phyloP scores from a whole-genome alignment of 2,113 vertebrate genomes.

The Arvicanthis niloticus region DNA sequence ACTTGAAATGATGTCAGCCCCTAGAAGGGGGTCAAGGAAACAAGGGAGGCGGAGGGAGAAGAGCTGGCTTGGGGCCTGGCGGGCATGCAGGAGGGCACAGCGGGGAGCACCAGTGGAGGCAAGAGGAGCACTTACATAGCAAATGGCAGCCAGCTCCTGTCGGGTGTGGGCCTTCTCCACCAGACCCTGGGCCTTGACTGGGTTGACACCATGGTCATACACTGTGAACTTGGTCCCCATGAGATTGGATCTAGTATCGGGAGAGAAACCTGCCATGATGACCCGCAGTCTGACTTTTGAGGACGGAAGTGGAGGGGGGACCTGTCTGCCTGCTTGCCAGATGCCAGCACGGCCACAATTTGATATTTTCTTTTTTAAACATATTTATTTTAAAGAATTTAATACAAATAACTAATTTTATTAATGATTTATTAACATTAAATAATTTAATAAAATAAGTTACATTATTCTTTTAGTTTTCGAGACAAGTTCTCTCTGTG shows the following conservation, averaged over 20 bases:
- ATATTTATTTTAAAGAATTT: background rate
- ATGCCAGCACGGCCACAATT: background rate
- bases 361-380: background rate
- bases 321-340: background rate
- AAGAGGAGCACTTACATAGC: slow-evolving; percentile 91
- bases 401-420: background rate
- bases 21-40: background rate
- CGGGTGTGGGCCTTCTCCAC: slow-evolving; percentile 91
- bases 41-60: background rate
- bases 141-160: slow-evolving; percentile 96
- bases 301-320: background rate
- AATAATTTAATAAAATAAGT: background rate
- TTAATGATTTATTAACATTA: background rate
- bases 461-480: background rate
- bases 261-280: slow-evolving; percentile 58
- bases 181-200: slow-evolving; percentile 91
- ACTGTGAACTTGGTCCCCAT: slow-evolving; percentile 99
- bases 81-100: background rate
- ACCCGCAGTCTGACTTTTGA: slow-evolving; percentile 2
- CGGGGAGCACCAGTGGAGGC: background rate
- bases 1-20: background rate
- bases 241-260: slow-evolving; percentile 93
- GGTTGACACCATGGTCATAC: slow-evolving; percentile 95
- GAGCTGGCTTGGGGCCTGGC: background rate
- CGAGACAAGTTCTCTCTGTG: background rate